Evolutionary conservation across 37 sponge, comb jelly and placozoan species (phyloP).

Genomic region (Agelas oroides): DNA sequence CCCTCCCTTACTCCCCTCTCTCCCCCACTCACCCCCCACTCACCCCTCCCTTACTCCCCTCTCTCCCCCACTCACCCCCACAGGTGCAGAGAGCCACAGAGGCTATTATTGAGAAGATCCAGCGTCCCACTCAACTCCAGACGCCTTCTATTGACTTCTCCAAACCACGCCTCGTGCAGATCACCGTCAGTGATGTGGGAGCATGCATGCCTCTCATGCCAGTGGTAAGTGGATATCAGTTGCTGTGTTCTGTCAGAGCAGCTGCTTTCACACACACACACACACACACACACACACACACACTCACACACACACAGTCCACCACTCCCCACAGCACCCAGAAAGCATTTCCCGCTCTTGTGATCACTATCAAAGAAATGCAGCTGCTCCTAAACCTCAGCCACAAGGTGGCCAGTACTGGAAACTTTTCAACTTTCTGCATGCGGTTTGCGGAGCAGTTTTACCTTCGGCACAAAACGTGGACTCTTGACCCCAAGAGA

Average conservation of each 20-base stretch:
- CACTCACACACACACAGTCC: conserved; percentile 11
- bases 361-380: conserved; percentile 83
- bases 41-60: not conserved
- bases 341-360: conserved; percentile 73
- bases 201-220: conserved; percentile 77
- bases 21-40: not conserved
- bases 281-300: not conserved
- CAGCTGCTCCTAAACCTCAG: conserved; percentile 67
- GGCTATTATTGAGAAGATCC: conserved; percentile 65
- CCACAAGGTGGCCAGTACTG: conserved; percentile 63
- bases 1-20: not conserved
- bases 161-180: conserved; percentile 80
- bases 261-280: not conserved
- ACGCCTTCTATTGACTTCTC: conserved; percentile 80
- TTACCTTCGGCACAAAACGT: conserved; percentile 62
- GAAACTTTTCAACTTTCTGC: conserved; percentile 70
- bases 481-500: conserved; percentile 65
- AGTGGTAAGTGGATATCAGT: conserved; percentile 25
- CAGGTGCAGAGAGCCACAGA: conserved; percentile 79
- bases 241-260: not conserved
- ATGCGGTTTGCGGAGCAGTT: conserved; percentile 78
- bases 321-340: conserved; percentile 13
- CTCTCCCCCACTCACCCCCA: not conserved
- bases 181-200: conserved; percentile 81
- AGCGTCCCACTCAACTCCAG: conserved; percentile 22